Evolutionary conservation across 2,113 vertebrate species (phyloP).

Genomic region (Oreochromis aureus): DNA sequence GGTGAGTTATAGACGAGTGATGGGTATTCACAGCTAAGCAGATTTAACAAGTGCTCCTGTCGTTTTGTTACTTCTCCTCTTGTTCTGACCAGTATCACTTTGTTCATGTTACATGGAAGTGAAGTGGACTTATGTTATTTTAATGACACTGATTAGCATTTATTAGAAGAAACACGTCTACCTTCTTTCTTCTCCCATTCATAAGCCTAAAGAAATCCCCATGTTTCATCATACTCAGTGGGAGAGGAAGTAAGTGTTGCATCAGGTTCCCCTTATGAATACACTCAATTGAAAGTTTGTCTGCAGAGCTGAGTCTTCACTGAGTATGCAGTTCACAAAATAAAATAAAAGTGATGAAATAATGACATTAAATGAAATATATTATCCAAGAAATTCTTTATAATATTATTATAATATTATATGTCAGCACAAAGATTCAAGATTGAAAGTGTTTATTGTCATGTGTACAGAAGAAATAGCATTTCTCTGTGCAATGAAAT

Average conservation of each 20-base stretch:
- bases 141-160: not conserved
- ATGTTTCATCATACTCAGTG: not conserved
- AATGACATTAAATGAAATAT: not conserved
- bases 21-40: conserved; percentile 52
- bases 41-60: not conserved
- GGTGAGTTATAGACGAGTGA: conserved; percentile 31
- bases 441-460: not conserved
- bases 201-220: conserved; percentile 1
- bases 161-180: not conserved
- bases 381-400: not conserved
- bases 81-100: not conserved
- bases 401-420: not conserved
- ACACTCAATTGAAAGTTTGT: not conserved
- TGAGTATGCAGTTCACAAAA: not conserved
- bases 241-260: conserved; percentile 31
- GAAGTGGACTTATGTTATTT: not conserved
- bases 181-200: not conserved
- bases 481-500: not conserved
- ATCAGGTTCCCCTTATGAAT: conserved; percentile 24
- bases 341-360: not conserved
- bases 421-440: not conserved
- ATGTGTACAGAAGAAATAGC: not conserved
- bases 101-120: not conserved
- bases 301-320: not conserved
- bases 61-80: conserved; percentile 4